Evolutionary conservation across 2,797 vertebrate genomes (phyloP).

Genomic region (Spinus pinus): DNA sequence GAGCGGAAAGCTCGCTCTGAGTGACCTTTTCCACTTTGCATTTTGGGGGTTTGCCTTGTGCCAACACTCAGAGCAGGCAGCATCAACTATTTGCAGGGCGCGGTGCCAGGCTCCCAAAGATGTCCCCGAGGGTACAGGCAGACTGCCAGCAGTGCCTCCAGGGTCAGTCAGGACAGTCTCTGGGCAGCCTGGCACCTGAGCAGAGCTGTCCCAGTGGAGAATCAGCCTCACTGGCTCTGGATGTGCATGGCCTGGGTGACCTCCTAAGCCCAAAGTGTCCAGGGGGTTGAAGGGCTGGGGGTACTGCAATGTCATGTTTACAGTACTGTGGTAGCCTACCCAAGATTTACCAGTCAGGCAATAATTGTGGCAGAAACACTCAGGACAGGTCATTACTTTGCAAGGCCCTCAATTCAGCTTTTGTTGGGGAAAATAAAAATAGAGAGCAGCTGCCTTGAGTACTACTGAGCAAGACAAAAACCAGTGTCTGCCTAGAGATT

Average conservation of each 20-base stretch:
- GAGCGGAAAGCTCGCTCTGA: background rate
- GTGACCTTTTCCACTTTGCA: background rate
- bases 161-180: background rate
- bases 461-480: background rate
- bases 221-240: background rate
- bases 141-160: background rate
- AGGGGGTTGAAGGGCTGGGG: background rate
- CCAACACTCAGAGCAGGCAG: background rate
- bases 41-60: background rate
- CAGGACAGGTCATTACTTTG: background rate
- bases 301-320: background rate
- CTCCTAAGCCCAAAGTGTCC: background rate
- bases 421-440: background rate
- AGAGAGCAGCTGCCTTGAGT: background rate
- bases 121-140: background rate
- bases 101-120: background rate
- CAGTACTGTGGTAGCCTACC: background rate
- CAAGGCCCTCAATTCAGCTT: background rate
- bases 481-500: background rate
- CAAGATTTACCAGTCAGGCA: background rate
- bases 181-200: background rate
- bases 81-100: background rate
- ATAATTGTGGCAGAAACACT: background rate
- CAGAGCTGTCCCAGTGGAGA: background rate
- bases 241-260: background rate